These are phyloP conservation scores for Anneissia japonica DNA, from an alignment of 35 echinoderm and acorn worm species.

Conservation along the genomic window DNA sequence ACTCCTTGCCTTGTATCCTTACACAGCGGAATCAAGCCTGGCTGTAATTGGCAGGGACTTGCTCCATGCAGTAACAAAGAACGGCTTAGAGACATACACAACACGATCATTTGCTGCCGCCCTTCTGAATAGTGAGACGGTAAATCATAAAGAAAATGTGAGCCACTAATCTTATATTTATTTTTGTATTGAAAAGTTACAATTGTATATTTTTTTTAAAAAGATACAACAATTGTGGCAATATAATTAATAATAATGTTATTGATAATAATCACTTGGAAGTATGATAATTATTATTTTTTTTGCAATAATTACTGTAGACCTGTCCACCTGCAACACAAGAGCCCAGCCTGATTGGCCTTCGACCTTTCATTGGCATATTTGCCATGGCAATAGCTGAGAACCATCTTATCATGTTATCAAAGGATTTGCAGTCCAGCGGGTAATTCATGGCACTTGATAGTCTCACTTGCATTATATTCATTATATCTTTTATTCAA, in stretches of 20 bases:
- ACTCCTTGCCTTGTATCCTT: background rate
- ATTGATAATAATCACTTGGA: too few relatives aligned
- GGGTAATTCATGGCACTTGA: background rate
- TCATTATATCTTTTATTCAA: too few relatives aligned
- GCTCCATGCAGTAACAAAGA: background rate
- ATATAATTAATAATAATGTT: too few relatives aligned
- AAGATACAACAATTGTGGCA: too few relatives aligned
- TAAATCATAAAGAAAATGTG: background rate
- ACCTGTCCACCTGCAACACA: background rate
- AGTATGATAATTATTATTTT: too few relatives aligned
- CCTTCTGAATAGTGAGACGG: background rate
- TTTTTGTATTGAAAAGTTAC: too few relatives aligned
- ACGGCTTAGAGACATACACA: background rate
- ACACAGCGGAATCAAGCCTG: background rate
- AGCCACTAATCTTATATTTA: too few relatives aligned
- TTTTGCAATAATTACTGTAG: too few relatives aligned
- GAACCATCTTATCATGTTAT: background rate
- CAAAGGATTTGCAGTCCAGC: background rate
- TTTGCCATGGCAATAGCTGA: background rate
- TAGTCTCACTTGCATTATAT: too few relatives aligned
- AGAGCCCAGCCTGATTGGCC: background rate
- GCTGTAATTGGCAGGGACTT: background rate
- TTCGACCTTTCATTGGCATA: background rate
- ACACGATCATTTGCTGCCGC: background rate
- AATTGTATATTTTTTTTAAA: too few relatives aligned